phyloP scores from a whole-genome alignment of 2,797 vertebrate genomes.

The Pristis pectinata region DNA sequence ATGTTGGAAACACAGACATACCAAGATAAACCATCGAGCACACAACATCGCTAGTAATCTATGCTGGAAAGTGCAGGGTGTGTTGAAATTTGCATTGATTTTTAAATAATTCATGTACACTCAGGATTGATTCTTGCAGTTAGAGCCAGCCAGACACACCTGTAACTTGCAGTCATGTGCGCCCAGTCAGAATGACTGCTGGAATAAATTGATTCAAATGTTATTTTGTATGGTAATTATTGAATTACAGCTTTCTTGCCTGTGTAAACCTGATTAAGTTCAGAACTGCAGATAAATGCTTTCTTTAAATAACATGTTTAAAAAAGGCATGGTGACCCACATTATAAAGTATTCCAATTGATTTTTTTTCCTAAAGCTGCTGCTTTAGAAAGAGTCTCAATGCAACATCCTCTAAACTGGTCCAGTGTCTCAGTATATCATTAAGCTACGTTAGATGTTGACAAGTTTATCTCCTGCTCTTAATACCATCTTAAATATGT shows the following conservation, averaged over 20 bases:
- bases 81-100: neutral
- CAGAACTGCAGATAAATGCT: neutral
- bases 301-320: neutral
- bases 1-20: too few relatives aligned
- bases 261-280: neutral
- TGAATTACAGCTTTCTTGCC: neutral
- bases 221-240: neutral
- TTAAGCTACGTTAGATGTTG: constrained; percentile 2
- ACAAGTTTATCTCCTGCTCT: neutral
- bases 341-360: neutral
- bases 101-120: constrained; percentile 11
- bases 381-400: neutral
- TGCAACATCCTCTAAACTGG: neutral
- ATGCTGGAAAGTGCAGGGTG: neutral
- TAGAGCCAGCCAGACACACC: neutral
- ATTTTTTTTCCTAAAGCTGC: neutral
- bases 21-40: neutral
- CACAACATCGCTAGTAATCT: too few relatives aligned
- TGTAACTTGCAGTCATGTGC: neutral
- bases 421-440: neutral
- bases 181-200: neutral
- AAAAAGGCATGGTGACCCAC: neutral
- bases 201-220: neutral
- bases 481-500: constrained; percentile 13
- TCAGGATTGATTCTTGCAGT: neutral